Conservation (phyloP, 2,797 vertebrate genomes). For the Lemur catta region DNA sequence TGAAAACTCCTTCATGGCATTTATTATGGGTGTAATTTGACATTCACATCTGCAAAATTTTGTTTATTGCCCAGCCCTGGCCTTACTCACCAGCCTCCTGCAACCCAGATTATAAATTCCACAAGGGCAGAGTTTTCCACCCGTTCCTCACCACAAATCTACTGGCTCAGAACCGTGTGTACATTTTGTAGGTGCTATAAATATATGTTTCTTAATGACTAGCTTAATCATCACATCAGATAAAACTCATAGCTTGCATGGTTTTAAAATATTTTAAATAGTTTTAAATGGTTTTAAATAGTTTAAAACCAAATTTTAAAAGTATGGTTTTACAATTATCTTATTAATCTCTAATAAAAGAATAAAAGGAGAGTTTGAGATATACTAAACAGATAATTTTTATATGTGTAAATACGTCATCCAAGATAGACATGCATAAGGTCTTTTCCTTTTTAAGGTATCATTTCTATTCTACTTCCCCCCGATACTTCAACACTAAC, state of each 20-base stretch:
- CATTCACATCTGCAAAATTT: not conserved
- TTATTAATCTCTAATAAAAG: not conserved
- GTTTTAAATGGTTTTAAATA: not conserved
- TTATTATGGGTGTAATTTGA: not conserved
- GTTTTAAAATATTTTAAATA: not conserved
- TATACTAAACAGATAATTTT: not conserved
- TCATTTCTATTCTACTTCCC: not conserved
- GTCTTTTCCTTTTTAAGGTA: not conserved
- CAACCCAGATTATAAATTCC: not conserved
- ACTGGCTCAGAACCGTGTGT: accelerated
- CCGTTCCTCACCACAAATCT: not conserved
- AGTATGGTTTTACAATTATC: too few species aligned
- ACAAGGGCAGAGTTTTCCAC: not conserved
- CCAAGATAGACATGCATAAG: not conserved
- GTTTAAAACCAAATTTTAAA: too few species aligned
- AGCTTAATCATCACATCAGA: not conserved
- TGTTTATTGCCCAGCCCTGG: not conserved
- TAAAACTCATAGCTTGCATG: not conserved
- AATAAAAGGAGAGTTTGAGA: not conserved
- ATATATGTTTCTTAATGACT: not conserved
- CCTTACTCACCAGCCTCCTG: not conserved
- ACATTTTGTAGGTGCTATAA: not conserved
- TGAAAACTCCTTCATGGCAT: not conserved
- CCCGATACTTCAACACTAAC: not conserved
- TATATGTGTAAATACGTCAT: not conserved